These are phyloP conservation scores for Syrrhaptes paradoxus DNA, from an alignment of 2,113 vertebrate genomes.

Conservation along the genomic window DNA sequence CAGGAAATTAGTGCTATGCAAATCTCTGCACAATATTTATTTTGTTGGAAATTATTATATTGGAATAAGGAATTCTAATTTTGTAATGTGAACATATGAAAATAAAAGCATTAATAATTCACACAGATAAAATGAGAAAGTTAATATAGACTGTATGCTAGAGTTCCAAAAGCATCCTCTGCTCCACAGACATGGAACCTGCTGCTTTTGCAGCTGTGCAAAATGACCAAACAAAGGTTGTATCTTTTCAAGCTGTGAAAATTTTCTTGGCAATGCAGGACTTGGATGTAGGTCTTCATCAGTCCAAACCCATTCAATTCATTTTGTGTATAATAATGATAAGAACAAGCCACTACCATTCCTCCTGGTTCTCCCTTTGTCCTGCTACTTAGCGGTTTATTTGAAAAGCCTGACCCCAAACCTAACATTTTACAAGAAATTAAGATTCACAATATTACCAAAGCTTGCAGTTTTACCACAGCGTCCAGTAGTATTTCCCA, in stretches of 20 bases:
- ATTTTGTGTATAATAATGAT: background rate
- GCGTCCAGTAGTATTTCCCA: background rate
- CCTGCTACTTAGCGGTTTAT: background rate
- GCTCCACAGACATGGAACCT: background rate
- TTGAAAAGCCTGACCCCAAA: background rate
- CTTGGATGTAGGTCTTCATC: background rate
- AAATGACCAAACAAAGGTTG: background rate
- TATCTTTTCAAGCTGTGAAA: background rate
- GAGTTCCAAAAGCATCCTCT: background rate
- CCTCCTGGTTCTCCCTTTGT: background rate
- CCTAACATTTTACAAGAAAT: background rate
- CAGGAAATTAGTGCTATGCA: slow-evolving; percentile 45
- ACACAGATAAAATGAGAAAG: slow-evolving; percentile 27
- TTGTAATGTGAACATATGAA: slow-evolving; percentile 39
- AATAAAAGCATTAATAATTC: slow-evolving; percentile 65
- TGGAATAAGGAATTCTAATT: slow-evolving; percentile 31
- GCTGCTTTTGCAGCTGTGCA: background rate
- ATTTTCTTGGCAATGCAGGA: background rate
- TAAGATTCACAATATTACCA: background rate
- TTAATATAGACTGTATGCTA: background rate
- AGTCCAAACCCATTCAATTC: background rate
- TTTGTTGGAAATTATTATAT: slow-evolving; percentile 35
- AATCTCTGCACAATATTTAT: slow-evolving; percentile 47
- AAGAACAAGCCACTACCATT: background rate
- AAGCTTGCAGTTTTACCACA: background rate